Conservation (phyloP, 2,797 vertebrate species). For the Acipenser oxyrinchus region DNA sequence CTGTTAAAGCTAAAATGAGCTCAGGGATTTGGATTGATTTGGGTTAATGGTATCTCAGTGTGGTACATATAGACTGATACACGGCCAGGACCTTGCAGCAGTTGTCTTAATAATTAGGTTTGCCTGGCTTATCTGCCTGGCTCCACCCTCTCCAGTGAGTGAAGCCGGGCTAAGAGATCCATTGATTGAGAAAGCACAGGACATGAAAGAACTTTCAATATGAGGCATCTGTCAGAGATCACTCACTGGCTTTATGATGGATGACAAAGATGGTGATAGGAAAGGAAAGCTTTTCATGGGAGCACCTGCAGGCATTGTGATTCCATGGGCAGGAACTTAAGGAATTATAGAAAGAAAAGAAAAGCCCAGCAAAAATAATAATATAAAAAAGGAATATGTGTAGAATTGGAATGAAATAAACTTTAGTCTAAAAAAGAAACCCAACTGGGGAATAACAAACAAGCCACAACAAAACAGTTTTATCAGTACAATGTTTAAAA, state of each 20-base stretch:
- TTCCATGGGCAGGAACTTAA: slow-evolving; percentile 2
- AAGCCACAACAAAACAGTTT: background rate
- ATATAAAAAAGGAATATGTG: no score
- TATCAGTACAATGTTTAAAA: background rate
- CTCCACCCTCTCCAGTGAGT: slow-evolving; percentile 10
- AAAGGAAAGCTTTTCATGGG: slow-evolving; percentile 4
- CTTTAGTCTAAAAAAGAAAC: no score
- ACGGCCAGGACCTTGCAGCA: background rate
- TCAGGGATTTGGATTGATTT: no score
- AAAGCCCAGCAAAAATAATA: no score
- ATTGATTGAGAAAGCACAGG: slow-evolving; percentile 25
- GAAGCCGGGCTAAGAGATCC: slow-evolving; percentile 17
- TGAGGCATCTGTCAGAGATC: slow-evolving; percentile 27
- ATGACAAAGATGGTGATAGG: slow-evolving; percentile 25
- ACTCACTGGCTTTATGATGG: slow-evolving; percentile 31
- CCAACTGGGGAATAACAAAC: no score
- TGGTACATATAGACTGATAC: background rate
- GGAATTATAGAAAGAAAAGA: background rate
- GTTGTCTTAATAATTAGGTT: slow-evolving; percentile 2
- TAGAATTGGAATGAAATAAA: no score
- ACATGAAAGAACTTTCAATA: slow-evolving; percentile 38
- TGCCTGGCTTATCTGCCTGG: slow-evolving; percentile 6
- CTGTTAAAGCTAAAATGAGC: no score
- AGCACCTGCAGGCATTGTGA: slow-evolving; percentile 4
- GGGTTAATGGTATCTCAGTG: background rate